Conservation (phyloP, 1,140 invertebrate genomes). For the Hylaeus volcanicus region DNA sequence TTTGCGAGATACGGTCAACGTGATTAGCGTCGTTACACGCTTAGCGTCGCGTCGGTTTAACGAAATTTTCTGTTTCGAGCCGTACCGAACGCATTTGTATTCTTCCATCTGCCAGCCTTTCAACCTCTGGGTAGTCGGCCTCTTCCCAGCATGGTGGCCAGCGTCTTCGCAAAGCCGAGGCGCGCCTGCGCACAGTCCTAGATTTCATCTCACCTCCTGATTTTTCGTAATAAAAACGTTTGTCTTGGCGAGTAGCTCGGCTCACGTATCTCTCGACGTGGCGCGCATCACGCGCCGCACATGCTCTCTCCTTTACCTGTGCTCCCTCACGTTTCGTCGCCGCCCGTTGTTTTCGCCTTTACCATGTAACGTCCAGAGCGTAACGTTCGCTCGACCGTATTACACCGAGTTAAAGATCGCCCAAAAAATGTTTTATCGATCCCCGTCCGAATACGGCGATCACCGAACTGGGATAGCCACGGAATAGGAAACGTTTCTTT, state of each 20-base stretch:
- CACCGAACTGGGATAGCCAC: too few relatives aligned
- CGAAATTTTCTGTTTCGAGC: not conserved
- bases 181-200: slow-evolving; percentile 63
- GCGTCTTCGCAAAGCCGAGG: slow-evolving; percentile 18
- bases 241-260: slow-evolving; percentile 66
- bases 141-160: not conserved
- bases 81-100: not conserved
- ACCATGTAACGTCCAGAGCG: not conserved
- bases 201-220: slow-evolving; percentile 70
- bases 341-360: not conserved
- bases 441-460: too few relatives aligned
- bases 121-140: not conserved
- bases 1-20: too few relatives aligned
- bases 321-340: not conserved
- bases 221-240: slow-evolving; percentile 76
- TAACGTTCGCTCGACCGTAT: not conserved
- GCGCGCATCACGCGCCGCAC: slow-evolving; percentile 24
- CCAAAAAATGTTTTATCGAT: too few relatives aligned
- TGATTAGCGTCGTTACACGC: not conserved
- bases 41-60: not conserved
- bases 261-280: slow-evolving; percentile 58
- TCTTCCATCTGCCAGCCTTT: not conserved
- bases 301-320: not conserved
- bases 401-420: not conserved
- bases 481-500: too few relatives aligned